These are phyloP conservation scores for Diorhabda elongata DNA, from an alignment of 1,140 invertebrate genomes.

Conservation along the genomic window DNA sequence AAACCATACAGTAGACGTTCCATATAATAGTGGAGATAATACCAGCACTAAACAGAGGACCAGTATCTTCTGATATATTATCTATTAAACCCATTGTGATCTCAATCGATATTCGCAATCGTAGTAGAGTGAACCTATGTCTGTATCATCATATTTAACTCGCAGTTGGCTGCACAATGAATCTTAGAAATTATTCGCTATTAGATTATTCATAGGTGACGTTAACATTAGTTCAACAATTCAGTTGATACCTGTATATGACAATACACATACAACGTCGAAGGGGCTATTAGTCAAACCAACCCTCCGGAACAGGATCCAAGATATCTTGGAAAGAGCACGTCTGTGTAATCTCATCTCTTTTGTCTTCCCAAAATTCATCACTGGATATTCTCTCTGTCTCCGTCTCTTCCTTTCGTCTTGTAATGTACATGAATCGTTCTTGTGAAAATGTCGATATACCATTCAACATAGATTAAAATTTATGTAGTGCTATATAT, in stretches of 20 bases:
- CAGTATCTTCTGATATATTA: too few relatives aligned
- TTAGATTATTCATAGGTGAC: neutral
- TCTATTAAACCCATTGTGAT: too few relatives aligned
- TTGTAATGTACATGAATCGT: conserved; percentile 16
- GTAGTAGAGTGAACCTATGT: too few relatives aligned
- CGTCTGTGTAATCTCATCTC: conserved; percentile 19
- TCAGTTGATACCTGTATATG: conserved; percentile 18
- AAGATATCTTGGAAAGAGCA: conserved; percentile 16
- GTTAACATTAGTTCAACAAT: conserved; percentile 1
- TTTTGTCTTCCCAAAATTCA: conserved; percentile 20
- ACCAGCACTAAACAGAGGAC: too few relatives aligned
- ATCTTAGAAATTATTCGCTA: neutral
- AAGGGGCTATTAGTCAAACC: conserved; percentile 15
- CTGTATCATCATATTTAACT: too few relatives aligned
- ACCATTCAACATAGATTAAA: conserved; percentile 21
- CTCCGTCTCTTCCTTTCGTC: neutral
- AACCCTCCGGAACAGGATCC: conserved; percentile 20
- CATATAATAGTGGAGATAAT: too few relatives aligned
- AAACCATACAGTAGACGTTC: too few relatives aligned
- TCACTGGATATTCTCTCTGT: conserved; percentile 15
- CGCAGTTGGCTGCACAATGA: neutral
- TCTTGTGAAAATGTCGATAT: conserved; percentile 17
- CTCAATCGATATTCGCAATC: too few relatives aligned
- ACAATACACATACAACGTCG: conserved; percentile 18
- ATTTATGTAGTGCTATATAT: conserved; percentile 23